Evolutionary conservation across 2,888 invertebrate genomes (phyloP).

Genomic region (Acanthosepion pharaonis): DNA sequence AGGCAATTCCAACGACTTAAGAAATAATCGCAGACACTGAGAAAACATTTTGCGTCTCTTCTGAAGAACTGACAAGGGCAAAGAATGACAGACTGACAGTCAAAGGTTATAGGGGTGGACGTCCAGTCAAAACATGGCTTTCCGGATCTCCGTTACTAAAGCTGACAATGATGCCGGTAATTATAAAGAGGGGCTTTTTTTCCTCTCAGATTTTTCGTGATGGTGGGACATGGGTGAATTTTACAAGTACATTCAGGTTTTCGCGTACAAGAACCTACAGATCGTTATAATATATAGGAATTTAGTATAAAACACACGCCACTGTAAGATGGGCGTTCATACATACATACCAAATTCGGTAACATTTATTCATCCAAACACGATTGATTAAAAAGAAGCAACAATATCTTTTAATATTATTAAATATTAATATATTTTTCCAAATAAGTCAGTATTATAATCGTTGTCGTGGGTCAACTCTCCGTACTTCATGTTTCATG

Average conservation of each 20-base stretch:
- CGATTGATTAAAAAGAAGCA: too few species aligned
- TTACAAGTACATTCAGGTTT: not conserved
- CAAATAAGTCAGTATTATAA: too few species aligned
- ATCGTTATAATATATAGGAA: too few species aligned
- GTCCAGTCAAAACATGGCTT: not conserved
- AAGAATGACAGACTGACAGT: not conserved
- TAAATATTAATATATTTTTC: too few species aligned
- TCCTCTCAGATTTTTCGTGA: not conserved
- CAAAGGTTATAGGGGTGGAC: not conserved
- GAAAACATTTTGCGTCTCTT: not conserved
- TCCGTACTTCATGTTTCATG: too few species aligned
- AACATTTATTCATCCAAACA: too few species aligned
- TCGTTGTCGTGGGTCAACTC: too few species aligned
- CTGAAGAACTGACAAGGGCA: not conserved
- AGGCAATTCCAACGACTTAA: slow-evolving; percentile 1
- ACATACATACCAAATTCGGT: too few species aligned
- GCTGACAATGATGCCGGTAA: not conserved
- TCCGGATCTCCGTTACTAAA: not conserved
- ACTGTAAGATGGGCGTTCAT: too few species aligned
- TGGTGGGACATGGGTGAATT: not conserved
- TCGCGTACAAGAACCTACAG: too few species aligned
- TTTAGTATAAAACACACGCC: too few species aligned
- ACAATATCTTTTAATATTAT: too few species aligned
- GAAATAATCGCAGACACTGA: slow-evolving; percentile 21
- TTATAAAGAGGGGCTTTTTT: not conserved